Evolutionary conservation across 2,888 invertebrate genomes (phyloP), one percentile per base, ranked within the genome.

Genomic region (Cerceris rybyensis): DNA sequence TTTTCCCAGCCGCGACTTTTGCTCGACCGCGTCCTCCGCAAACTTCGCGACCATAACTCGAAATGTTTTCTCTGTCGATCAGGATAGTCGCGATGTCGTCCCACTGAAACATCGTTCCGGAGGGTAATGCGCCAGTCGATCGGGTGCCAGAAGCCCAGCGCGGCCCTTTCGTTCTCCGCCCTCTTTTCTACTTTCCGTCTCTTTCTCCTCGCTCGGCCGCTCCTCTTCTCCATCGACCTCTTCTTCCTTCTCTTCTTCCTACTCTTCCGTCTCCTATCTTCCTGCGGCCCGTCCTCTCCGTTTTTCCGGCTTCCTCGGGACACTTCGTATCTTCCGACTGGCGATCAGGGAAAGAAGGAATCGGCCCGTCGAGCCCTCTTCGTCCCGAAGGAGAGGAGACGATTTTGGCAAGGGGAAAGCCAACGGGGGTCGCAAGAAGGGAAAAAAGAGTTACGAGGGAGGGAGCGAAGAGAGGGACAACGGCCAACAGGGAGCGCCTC

Each of bases 61-160:
- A 11, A 11, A 46, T n/a, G 1, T 14, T 7, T 17, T 54, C 58
- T 64, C 16, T 70, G 13, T 55, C 61, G 28, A 39, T 0, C 60
- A 83, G 83, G 58, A 57, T 28, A 64, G 9, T 6, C 17, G 52
- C 14, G 69, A 70, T 46, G 66, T 66, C 68, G 76, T 55, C 59
- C 50, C 17, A 50, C 17, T 49, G 41, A 64, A 61, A 42, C 55
- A 52, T 61, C n/a, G 8, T 55, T n/a, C 42, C 55, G 52, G 75
- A 64, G 64, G 81, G 85, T 78, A 68, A 85, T 85, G 84, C 79
- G 71, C 81, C 54, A 77, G 77, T 73, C 41, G 78, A 75, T 55
- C 73, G 67, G 70, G 75, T 71, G 58, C 14, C 65, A 82, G 67
- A 71, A 78, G 76, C 78, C 80, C 65, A 50, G 60, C 55, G 74